Conservation (phyloP, 2,797 vertebrate genomes). For the Podarcis lilfordi region DNA sequence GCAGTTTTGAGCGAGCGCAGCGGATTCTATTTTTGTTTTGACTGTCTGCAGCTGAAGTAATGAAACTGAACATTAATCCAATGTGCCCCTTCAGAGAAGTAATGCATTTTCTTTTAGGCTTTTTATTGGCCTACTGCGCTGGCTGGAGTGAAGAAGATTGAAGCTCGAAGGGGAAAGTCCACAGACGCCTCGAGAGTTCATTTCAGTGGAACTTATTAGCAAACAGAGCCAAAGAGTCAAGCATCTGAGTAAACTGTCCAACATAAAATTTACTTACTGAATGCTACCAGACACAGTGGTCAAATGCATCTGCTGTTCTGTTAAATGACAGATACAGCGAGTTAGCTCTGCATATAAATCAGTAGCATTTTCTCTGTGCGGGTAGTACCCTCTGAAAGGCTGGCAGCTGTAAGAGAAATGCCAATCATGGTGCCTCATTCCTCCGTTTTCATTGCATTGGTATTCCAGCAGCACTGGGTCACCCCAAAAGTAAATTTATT, state of each 20-base stretch:
- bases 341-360: constrained; percentile 67
- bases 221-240: constrained; percentile 71
- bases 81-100: constrained; percentile 38
- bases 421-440: constrained; percentile 48
- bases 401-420: constrained; percentile 53
- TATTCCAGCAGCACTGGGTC: constrained; percentile 65
- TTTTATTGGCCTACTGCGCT: constrained; percentile 43
- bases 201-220: constrained; percentile 60
- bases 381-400: constrained; percentile 40
- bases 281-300: constrained; percentile 52
- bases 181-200: background rate
- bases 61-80: constrained; percentile 54
- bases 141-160: constrained; percentile 54
- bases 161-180: constrained; percentile 35
- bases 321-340: constrained; percentile 43
- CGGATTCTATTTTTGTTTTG: constrained; percentile 54
- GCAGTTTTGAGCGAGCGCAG: constrained; percentile 37
- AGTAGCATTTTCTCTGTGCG: constrained; percentile 19
- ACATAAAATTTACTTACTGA: constrained; percentile 64
- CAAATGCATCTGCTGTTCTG: constrained; percentile 65
- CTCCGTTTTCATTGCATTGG: constrained; percentile 71
- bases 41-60: constrained; percentile 49
- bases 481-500: constrained; percentile 72
- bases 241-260: constrained; percentile 66
- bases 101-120: constrained; percentile 66